Base-by-base conservation (phyloP, 2,888 invertebrate species). In the Tinea pellionella region DNA sequence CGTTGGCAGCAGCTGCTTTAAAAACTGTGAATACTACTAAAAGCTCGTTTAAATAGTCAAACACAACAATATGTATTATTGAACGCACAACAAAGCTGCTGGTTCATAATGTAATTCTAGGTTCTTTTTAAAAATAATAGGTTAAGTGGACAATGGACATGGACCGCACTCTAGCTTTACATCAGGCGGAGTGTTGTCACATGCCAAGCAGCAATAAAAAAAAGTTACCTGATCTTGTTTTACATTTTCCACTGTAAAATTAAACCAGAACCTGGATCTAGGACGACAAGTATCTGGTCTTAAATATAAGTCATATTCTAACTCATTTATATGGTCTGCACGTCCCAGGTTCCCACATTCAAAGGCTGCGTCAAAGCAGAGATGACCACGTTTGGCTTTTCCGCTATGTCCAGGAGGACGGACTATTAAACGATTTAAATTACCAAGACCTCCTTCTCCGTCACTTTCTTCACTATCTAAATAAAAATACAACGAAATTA, bases 321-420 rank as follows among this genome's bases (percentile, higher is more conserved):
- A 93, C 69, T 98, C 98, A 6, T 94, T 95, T 67, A 98, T 90
- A 67, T 97, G 92, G 74, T 98, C 97, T 0, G 98, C 97, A 64
- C 96, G 89, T n/a, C 98, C 98, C 59, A 99, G 89, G 83, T 99
- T 98, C 68, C 98, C 98, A 63, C 97, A 96, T 84, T 98, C 98
- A 80, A 96, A 98, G 13, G 97, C 96, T 1, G 98, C 98, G 85
- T 98, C 98, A 81, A 98, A 98, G 73, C 98, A 97, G 19, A 98
- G 88, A 75, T 98, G 98, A 2, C 98, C 98, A 63, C 95, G 93
- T 84, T 97, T 98, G 11, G 98, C 97, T 79, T 97, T 96, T 0
- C 98, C 97, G 71, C 95, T 96, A 76, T 96, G 96, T 0, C 96
- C 96, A 0, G 95, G 93, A 6, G 96, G 96, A 15, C 96, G 90